Conservation (phyloP, 2,113 vertebrate species). For the Plestiodon gilberti region DNA sequence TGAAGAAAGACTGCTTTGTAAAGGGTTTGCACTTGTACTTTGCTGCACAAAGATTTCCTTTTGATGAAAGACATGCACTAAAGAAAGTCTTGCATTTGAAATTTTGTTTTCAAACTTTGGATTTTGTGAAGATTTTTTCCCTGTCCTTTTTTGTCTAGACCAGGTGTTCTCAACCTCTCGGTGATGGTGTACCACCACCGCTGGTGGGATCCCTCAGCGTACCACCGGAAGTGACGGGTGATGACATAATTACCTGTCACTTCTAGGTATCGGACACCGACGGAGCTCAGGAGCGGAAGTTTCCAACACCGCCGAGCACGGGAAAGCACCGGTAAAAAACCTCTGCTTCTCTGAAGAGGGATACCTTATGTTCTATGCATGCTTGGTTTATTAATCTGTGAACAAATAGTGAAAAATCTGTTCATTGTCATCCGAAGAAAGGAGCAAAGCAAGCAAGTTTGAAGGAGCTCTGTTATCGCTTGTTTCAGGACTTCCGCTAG, state of each 20-base stretch:
- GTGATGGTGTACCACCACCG: too few relatives aligned
- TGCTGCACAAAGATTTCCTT: background rate
- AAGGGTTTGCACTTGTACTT: background rate
- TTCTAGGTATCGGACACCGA: too few relatives aligned
- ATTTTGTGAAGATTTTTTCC: constrained; percentile 16
- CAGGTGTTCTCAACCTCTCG: too few relatives aligned
- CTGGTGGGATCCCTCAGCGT: too few relatives aligned
- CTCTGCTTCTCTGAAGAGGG: background rate
- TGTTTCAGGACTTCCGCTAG: too few relatives aligned
- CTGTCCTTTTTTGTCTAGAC: background rate
- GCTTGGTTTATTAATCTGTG: background rate
- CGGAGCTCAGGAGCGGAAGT: too few relatives aligned
- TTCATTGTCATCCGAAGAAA: constrained; percentile 34
- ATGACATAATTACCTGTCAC: too few relatives aligned
- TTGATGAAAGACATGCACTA: background rate
- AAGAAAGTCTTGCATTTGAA: constrained; percentile 23
- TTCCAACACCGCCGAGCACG: too few relatives aligned
- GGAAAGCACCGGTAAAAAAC: too few relatives aligned
- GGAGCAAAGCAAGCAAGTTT: background rate
- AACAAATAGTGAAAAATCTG: constrained; percentile 15
- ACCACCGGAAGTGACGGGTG: too few relatives aligned
- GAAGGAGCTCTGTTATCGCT: too few relatives aligned
- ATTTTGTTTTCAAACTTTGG: background rate
- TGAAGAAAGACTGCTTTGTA: constrained; percentile 26
- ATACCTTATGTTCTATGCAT: background rate